Conservation (phyloP, 2,888 invertebrate species). For the Achlya flavicornis region DNA sequence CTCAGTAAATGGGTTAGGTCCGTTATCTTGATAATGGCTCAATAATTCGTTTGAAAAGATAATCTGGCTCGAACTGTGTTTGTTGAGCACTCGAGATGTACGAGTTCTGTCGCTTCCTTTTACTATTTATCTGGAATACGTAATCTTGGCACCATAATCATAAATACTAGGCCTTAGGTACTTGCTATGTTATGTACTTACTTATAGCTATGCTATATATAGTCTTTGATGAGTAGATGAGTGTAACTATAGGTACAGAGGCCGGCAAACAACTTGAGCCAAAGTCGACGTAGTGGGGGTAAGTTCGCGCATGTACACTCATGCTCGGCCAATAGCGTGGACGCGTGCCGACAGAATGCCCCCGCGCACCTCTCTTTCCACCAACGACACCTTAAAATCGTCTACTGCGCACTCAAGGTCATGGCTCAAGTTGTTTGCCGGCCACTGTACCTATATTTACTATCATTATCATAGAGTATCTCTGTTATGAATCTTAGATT, state of each 20-base stretch:
- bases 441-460: too few relatives aligned
- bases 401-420: too few relatives aligned
- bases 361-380: too few relatives aligned
- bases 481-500: background rate
- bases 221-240: background rate
- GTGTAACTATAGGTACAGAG: background rate
- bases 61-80: slow-evolving; percentile 50
- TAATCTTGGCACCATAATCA: slow-evolving; percentile 4
- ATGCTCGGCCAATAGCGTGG: too few relatives aligned
- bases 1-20: slow-evolving; percentile 61
- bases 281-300: too few relatives aligned
- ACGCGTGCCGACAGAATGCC: too few relatives aligned
- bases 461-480: background rate
- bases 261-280: too few relatives aligned
- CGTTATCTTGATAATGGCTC: slow-evolving; percentile 65
- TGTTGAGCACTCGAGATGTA: slow-evolving; percentile 61
- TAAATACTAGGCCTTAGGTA: slow-evolving; percentile 4
- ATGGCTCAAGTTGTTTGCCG: too few relatives aligned
- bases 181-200: background rate
- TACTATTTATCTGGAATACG: background rate
- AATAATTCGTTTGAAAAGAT: slow-evolving; percentile 65
- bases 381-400: too few relatives aligned
- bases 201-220: background rate
- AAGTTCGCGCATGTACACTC: too few relatives aligned
- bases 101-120: slow-evolving; percentile 18